Evolutionary conservation across 92 coral and sea anemone genomes (phyloP).

Genomic region (Desmophyllum pertusum): DNA sequence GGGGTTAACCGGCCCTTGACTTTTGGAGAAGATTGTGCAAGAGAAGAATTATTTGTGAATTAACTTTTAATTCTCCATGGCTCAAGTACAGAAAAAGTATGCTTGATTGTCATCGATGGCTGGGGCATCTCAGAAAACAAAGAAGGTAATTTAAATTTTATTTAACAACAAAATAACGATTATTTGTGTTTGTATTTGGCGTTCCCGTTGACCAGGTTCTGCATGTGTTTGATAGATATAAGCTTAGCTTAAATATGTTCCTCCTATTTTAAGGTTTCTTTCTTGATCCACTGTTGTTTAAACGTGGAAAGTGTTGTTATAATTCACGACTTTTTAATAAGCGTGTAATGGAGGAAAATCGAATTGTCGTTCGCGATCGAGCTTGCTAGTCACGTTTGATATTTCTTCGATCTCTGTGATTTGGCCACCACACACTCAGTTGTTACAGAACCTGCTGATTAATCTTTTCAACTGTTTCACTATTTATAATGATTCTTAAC

Average conservation of each 20-base stretch:
- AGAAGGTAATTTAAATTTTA: slow-evolving; percentile 65
- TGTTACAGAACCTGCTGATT: neutral
- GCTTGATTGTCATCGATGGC: slow-evolving; percentile 96
- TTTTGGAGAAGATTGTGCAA: neutral
- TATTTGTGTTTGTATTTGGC: neutral
- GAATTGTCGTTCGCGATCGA: neutral
- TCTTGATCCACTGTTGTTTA: neutral
- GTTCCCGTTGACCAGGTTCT: neutral
- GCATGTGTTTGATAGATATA: neutral
- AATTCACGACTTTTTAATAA: neutral
- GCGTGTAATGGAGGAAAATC: neutral
- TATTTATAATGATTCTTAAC: neutral
- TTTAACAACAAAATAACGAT: neutral
- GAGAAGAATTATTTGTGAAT: neutral
- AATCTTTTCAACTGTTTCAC: neutral
- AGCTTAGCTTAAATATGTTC: neutral
- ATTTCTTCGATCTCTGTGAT: neutral
- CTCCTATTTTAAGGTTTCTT: neutral
- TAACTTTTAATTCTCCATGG: slow-evolving; percentile 13
- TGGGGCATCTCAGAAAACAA: slow-evolving; percentile 91
- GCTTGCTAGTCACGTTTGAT: neutral
- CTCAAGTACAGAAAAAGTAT: slow-evolving; percentile 76
- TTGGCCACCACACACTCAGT: neutral
- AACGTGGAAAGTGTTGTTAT: neutral
- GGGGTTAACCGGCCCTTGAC: neutral